Conservation (phyloP, 2,113 vertebrate species). For the Megalops atlanticus region DNA sequence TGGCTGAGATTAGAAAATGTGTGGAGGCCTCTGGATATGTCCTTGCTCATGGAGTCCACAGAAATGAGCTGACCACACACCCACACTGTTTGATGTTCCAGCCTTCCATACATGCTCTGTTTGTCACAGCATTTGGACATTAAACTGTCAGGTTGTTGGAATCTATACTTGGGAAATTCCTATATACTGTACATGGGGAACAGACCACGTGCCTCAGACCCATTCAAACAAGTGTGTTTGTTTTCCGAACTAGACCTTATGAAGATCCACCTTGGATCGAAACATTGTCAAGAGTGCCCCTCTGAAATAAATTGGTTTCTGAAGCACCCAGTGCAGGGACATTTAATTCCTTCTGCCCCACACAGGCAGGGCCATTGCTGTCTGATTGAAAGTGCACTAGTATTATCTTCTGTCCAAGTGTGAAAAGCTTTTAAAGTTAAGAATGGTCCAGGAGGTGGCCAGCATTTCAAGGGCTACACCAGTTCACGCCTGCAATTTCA, state of each 20-base stretch:
- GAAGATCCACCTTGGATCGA: no score
- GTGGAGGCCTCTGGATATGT: neutral
- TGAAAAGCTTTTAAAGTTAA: neutral
- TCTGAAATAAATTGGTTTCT: no score
- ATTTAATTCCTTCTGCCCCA: no score
- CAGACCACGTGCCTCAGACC: no score
- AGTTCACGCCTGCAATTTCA: neutral
- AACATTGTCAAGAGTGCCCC: no score
- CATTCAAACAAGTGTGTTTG: no score
- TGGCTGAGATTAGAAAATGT: neutral
- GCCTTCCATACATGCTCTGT: neutral
- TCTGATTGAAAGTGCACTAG: neutral
- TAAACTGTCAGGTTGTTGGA: neutral
- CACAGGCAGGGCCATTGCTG: neutral
- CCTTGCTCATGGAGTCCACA: neutral
- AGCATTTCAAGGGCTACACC: neutral
- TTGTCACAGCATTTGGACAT: neutral
- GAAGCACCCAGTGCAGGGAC: no score
- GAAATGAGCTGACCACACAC: neutral
- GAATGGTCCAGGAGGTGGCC: neutral
- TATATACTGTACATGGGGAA: no score
- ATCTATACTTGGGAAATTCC: no score
- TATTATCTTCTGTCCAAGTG: neutral
- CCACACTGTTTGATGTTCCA: neutral
- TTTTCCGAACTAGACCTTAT: no score